A percentile compares a stretch with the other conserved stretches of the same genome.
phyloP scores from a whole-genome alignment of 2,888 invertebrate genomes.

The Syrista parreyssii region DNA sequence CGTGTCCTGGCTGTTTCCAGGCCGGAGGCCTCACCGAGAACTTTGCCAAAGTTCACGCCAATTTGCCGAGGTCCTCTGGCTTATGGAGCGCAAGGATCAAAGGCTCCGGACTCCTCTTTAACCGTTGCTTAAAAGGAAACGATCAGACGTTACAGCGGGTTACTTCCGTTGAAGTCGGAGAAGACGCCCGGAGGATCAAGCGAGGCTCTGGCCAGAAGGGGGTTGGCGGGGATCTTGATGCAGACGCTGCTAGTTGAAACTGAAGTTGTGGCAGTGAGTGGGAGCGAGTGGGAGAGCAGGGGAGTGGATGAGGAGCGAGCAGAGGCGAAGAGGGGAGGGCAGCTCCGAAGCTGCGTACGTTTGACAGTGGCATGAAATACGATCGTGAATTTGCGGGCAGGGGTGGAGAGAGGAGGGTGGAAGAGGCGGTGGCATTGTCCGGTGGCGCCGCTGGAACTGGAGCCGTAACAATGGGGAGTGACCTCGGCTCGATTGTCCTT shows the following conservation, averaged over 20 bases:
- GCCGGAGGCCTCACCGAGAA: neutral
- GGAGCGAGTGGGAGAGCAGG: neutral
- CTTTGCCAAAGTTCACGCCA: slow-evolving; percentile 27
- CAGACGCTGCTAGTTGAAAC: neutral
- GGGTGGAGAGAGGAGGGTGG: too few relatives aligned
- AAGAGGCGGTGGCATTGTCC: slow-evolving; percentile 39
- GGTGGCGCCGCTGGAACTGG: slow-evolving; percentile 45
- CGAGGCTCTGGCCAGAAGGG: too few relatives aligned
- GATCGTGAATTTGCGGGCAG: slow-evolving; percentile 38
- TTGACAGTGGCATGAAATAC: slow-evolving; percentile 58
- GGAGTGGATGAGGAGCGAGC: neutral
- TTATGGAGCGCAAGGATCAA: slow-evolving; percentile 37
- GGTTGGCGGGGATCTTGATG: slow-evolving; percentile 4
- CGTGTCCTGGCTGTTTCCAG: neutral
- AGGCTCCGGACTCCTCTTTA: slow-evolving; percentile 17
- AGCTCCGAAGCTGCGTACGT: slow-evolving; percentile 25
- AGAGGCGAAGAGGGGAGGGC: slow-evolving; percentile 8
- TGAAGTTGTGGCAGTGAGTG: neutral
- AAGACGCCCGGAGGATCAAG: neutral
- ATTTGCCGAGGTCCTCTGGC: slow-evolving; percentile 26
- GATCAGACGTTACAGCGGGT: neutral
- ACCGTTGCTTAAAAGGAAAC: neutral
- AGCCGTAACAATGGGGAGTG: slow-evolving; percentile 53
- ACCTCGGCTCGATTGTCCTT: slow-evolving; percentile 60
- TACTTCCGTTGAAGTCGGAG: neutral